Percentiles rank a stretch among this genome's conserved stretches.
Evolutionary conservation across 2,888 invertebrate species (phyloP).

Genomic region (Heteropelma amictum): DNA sequence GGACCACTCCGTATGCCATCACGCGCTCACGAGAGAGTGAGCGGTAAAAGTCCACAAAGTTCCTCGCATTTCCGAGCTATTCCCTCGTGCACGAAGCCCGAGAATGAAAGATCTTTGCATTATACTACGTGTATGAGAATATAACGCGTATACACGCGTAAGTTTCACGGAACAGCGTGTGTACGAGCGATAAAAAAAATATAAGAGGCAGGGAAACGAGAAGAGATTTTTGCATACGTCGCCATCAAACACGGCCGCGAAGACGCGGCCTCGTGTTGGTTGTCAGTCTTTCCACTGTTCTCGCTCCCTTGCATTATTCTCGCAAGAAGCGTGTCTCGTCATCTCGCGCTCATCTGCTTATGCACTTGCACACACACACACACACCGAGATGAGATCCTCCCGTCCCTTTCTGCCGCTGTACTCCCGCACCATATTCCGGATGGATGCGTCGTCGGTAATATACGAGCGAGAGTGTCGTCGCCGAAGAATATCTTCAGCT

Average conservation of each 20-base stretch:
- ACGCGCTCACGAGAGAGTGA: conserved; percentile 19
- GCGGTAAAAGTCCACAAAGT: conserved; percentile 51
- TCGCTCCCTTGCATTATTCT: conserved; percentile 13
- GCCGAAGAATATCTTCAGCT: conserved; percentile 5
- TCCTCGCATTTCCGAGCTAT: conserved; percentile 6
- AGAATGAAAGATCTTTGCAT: conserved; percentile 1
- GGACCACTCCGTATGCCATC: conserved; percentile 35
- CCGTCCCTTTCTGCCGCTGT: neutral
- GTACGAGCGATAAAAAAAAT: conserved; percentile 34
- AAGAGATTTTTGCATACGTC: conserved; percentile 55
- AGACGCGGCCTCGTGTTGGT: conserved; percentile 31
- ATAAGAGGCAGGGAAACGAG: neutral
- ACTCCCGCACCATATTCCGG: neutral
- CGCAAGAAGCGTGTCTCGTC: conserved; percentile 17
- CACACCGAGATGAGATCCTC: too few relatives aligned
- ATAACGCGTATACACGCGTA: conserved; percentile 20
- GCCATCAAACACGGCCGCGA: conserved; percentile 4
- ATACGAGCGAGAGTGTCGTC: conserved; percentile 9
- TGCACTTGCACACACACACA: conserved; percentile 42
- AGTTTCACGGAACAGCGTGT: conserved; percentile 46
- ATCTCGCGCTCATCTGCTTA: conserved; percentile 36
- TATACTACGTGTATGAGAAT: conserved; percentile 4
- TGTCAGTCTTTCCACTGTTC: conserved; percentile 46
- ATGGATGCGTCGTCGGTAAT: conserved; percentile 35
- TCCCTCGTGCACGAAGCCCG: conserved; percentile 21